Evolutionary conservation across 2,888 invertebrate genomes (phyloP).

Genomic region (Drosophila pegasa): DNA sequence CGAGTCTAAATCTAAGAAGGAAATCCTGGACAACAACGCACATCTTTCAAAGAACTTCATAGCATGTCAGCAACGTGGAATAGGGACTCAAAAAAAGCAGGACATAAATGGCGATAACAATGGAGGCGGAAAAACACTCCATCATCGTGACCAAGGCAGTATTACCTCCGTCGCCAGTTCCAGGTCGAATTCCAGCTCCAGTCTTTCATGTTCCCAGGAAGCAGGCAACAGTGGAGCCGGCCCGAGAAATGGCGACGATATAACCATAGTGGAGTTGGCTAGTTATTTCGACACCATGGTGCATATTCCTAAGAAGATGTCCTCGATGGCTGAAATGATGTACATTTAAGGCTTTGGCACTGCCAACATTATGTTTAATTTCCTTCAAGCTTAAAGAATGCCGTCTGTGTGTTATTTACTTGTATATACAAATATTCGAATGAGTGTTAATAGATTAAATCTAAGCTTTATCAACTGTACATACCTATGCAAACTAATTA

Average conservation of each 20-base stretch:
- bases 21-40: constrained; percentile 47
- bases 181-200: constrained; percentile 21
- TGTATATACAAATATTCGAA: constrained; percentile 33
- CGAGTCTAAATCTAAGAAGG: constrained; percentile 63
- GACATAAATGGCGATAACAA: constrained; percentile 4
- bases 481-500: constrained; percentile 23
- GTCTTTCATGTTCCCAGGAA: constrained; percentile 90
- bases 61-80: constrained; percentile 31
- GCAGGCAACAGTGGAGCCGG: constrained; percentile 86
- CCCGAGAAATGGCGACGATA: constrained; percentile 86
- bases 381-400: background rate
- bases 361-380: constrained; percentile 2
- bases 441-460: constrained; percentile 38
- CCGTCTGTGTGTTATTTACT: constrained; percentile 15
- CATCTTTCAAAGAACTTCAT: constrained; percentile 39
- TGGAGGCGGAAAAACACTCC: constrained; percentile 7
- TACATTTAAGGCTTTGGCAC: constrained; percentile 89
- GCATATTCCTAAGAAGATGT: constrained; percentile 99
- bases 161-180: constrained; percentile 9
- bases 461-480: constrained; percentile 23
- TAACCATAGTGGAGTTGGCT: constrained; percentile 96
- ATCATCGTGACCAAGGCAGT: constrained; percentile 8
- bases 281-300: constrained; percentile 98
- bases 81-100: constrained; percentile 2
- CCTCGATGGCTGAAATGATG: constrained; percentile 99